These are phyloP conservation scores for Calcarius lapponicus DNA, from an alignment of 2,797 vertebrate species.

Conservation along the genomic window DNA sequence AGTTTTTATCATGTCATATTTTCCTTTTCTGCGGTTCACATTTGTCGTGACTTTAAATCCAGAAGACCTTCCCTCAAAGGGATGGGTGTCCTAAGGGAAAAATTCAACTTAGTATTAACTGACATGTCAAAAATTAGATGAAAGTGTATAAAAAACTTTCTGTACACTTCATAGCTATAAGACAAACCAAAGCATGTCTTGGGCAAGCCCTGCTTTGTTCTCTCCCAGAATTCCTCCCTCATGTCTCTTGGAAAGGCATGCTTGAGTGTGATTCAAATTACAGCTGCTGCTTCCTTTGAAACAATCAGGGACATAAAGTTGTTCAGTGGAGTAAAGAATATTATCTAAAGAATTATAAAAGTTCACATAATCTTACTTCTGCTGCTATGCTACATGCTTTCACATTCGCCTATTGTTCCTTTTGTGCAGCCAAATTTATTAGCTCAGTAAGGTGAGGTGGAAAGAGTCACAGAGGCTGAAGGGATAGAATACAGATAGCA, in stretches of 20 bases:
- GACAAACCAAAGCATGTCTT: not conserved
- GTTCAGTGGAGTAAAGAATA: not conserved
- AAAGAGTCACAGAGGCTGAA: not conserved
- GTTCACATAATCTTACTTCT: not conserved
- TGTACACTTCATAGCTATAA: not conserved
- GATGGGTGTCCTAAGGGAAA: not conserved
- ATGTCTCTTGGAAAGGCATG: not conserved
- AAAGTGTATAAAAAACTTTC: conserved; percentile 15
- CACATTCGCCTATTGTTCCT: not conserved
- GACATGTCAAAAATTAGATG: not conserved
- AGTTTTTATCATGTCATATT: not conserved
- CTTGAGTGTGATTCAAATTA: not conserved
- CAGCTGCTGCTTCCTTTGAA: not conserved
- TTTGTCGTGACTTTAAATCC: not conserved
- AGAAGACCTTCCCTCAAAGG: not conserved
- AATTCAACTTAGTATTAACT: not conserved
- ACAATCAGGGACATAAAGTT: not conserved
- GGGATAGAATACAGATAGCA: not conserved
- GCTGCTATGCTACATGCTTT: not conserved
- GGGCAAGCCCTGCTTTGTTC: not conserved
- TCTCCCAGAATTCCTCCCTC: not conserved
- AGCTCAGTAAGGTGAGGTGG: not conserved
- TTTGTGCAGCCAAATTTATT: not conserved
- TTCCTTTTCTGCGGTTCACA: not conserved
- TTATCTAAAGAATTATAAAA: not conserved